Conservation (phyloP, 2,888 invertebrate genomes). For the Lasioglossum pauxillum region DNA sequence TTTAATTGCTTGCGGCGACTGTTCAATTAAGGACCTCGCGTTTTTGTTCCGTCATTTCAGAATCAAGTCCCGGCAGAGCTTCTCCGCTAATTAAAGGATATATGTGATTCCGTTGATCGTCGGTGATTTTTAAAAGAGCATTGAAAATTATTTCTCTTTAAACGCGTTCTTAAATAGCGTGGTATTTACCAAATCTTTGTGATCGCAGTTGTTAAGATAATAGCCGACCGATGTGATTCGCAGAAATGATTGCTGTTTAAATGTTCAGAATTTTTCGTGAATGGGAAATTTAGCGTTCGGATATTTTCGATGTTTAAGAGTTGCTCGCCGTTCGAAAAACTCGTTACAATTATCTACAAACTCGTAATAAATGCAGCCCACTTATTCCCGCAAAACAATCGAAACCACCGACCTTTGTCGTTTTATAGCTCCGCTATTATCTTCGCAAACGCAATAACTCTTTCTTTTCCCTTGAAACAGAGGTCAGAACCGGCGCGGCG, state of each 20-base stretch:
- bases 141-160: background rate
- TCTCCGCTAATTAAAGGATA: background rate
- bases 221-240: background rate
- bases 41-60: background rate
- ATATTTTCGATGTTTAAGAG: background rate
- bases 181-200: background rate
- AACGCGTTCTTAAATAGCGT: background rate
- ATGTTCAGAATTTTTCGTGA: background rate
- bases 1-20: constrained; percentile 4
- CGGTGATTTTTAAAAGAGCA: background rate
- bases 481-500: background rate
- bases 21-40: constrained; percentile 4
- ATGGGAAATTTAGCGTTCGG: background rate
- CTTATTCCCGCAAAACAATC: background rate
- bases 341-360: background rate
- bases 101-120: background rate
- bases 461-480: background rate
- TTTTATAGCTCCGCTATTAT: background rate
- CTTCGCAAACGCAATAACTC: background rate
- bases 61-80: background rate
- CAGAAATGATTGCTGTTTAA: background rate
- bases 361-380: background rate
- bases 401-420: background rate
- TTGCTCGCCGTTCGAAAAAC: background rate
- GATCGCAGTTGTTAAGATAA: background rate